Percentiles rank a stretch among this genome's conserved stretches.
phyloP scores from a whole-genome alignment of 2,113 vertebrate genomes.

The Gracilinanus agilis region DNA sequence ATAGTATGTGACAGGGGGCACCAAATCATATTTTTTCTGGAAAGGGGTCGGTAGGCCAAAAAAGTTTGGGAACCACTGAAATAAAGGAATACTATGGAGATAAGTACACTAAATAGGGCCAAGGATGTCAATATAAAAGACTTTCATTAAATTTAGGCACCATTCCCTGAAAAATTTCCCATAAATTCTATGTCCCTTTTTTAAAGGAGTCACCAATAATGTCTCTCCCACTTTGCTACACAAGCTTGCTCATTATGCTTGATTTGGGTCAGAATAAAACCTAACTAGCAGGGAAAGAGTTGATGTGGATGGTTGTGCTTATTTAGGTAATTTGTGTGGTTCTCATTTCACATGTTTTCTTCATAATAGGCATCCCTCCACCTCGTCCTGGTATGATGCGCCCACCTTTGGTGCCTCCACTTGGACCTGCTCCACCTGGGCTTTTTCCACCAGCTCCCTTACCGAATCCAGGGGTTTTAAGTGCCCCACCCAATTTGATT shows the following conservation, averaged over 20 bases:
- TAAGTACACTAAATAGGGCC: not conserved
- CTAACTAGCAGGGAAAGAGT: too few relatives aligned
- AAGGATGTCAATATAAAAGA: not conserved
- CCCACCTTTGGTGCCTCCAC: constrained; percentile 89
- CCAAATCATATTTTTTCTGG: too few relatives aligned
- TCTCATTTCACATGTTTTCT: constrained; percentile 10
- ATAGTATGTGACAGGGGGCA: too few relatives aligned
- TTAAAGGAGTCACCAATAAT: not conserved
- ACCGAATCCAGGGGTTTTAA: constrained; percentile 93
- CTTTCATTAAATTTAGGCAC: not conserved
- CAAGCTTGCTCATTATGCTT: too few relatives aligned
- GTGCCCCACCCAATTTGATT: constrained; percentile 95
- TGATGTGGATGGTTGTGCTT: not conserved
- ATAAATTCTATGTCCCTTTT: not conserved
- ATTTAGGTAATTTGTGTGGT: not conserved
- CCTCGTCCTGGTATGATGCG: constrained; percentile 94
- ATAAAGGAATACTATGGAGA: not conserved
- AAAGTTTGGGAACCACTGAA: too few relatives aligned
- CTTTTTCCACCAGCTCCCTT: constrained; percentile 93
- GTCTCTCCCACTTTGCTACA: too few relatives aligned
- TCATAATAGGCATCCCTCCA: constrained; percentile 92
- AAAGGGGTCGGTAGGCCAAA: too few relatives aligned
- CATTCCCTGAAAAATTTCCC: not conserved
- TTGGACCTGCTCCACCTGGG: constrained; percentile 89
- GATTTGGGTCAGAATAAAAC: too few relatives aligned